These are phyloP conservation scores for Bombus pyrosoma DNA, from an alignment of 1,140 invertebrate genomes.

Conservation along the genomic window DNA sequence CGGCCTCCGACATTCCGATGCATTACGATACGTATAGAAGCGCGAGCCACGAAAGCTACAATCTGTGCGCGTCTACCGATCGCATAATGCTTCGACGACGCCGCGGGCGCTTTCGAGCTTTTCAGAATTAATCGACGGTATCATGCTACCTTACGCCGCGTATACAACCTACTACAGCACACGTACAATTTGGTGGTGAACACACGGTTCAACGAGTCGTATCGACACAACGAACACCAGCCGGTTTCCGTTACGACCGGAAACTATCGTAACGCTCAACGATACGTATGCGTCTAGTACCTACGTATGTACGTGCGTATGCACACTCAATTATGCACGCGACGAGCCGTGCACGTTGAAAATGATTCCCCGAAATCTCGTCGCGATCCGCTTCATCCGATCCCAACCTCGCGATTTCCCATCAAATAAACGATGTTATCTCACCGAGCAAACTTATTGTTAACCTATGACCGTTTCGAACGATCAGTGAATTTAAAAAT, in stretches of 20 bases:
- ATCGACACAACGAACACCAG: slow-evolving; percentile 9
- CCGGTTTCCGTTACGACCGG: not conserved
- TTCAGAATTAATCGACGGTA: slow-evolving; percentile 44
- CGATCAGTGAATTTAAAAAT: slow-evolving; percentile 8
- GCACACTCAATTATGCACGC: slow-evolving; percentile 18
- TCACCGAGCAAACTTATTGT: not conserved
- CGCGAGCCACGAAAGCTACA: slow-evolving; percentile 20
- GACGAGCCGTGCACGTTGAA: not conserved
- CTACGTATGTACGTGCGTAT: too few relatives aligned
- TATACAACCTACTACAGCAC: too few relatives aligned
- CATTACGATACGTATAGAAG: not conserved
- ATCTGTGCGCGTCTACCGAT: slow-evolving; percentile 37
- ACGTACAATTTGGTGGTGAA: not conserved
- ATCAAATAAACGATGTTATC: not conserved
- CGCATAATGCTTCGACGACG: slow-evolving; percentile 15
- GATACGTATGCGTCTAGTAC: too few relatives aligned
- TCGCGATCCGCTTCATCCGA: not conserved
- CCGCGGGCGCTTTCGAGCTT: slow-evolving; percentile 40
- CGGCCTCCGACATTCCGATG: slow-evolving; percentile 27
- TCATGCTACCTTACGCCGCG: slow-evolving; percentile 10
- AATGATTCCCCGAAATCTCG: slow-evolving; percentile 25
- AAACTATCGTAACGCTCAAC: slow-evolving; percentile 15
- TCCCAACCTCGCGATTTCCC: not conserved
- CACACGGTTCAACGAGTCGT: slow-evolving; percentile 25
- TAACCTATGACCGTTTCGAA: not conserved